Evolutionary conservation across 2,797 vertebrate genomes (phyloP).

Genomic region (Myotis myotis): DNA sequence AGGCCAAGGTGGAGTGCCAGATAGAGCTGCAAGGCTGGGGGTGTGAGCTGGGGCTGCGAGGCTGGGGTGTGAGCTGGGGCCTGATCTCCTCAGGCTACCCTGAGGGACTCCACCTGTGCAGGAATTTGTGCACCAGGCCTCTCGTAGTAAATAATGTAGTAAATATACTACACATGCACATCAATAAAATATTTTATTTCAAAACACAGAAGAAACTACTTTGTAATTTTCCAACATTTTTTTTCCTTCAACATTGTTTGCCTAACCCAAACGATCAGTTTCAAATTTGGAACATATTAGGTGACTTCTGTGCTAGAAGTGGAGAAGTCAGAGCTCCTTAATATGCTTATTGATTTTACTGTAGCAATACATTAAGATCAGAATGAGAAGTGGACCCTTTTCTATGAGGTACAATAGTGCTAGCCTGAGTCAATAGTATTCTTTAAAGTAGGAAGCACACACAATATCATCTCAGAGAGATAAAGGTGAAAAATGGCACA

Average conservation of each 20-base stretch:
- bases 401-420: not conserved
- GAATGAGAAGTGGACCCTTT: constrained; percentile 37
- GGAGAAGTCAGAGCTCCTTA: not conserved
- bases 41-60: too few relatives aligned
- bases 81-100: too few relatives aligned
- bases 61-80: too few relatives aligned
- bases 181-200: not conserved
- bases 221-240: not conserved
- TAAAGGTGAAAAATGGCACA: not conserved
- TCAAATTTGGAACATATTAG: not conserved
- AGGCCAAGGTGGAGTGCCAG: too few relatives aligned
- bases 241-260: not conserved
- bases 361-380: not conserved
- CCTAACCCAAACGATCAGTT: not conserved
- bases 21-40: too few relatives aligned
- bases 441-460: not conserved
- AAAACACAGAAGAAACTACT: not conserved
- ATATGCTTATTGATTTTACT: constrained; percentile 33
- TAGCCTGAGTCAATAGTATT: not conserved
- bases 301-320: not conserved
- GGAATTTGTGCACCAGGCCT: too few relatives aligned
- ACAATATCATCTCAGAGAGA: not conserved
- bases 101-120: too few relatives aligned
- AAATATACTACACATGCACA: not conserved
- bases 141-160: not conserved